Percentiles rank a stretch among this genome's conserved stretches.
Conservation (phyloP, 2,797 vertebrate genomes). For the Enteromius treurensis region DNA sequence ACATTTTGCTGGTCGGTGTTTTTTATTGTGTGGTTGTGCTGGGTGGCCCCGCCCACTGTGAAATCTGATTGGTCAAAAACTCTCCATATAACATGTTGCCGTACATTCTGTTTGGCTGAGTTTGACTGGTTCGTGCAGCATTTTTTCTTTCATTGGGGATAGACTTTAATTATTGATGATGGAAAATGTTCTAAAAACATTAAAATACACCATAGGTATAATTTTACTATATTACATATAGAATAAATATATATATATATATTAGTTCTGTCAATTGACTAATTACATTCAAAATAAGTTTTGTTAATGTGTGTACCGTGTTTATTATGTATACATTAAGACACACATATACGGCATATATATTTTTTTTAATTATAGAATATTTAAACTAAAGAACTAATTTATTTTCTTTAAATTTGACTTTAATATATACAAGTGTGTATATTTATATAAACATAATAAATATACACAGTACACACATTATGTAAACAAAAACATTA, state of each 20-base stretch:
- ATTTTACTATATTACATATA: not conserved
- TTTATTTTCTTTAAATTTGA: too few relatives aligned
- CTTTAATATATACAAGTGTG: too few relatives aligned
- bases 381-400: too few relatives aligned
- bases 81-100: not conserved
- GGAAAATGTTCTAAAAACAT: not conserved
- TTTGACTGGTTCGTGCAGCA: not conserved
- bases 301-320: too few relatives aligned
- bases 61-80: constrained; percentile 2
- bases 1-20: not conserved
- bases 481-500: too few relatives aligned
- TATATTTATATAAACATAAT: too few relatives aligned
- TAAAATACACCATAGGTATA: not conserved
- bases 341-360: too few relatives aligned
- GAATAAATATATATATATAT: not conserved
- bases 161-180: not conserved
- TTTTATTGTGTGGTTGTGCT: not conserved
- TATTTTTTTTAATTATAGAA: too few relatives aligned
- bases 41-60: not conserved
- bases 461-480: too few relatives aligned
- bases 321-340: too few relatives aligned
- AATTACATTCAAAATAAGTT: too few relatives aligned
- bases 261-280: too few relatives aligned
- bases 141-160: not conserved
- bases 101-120: not conserved